Evolutionary conservation across 2,797 vertebrate species (phyloP), one percentile per base, ranked within the genome.

Genomic region (Graptemys geographica): DNA sequence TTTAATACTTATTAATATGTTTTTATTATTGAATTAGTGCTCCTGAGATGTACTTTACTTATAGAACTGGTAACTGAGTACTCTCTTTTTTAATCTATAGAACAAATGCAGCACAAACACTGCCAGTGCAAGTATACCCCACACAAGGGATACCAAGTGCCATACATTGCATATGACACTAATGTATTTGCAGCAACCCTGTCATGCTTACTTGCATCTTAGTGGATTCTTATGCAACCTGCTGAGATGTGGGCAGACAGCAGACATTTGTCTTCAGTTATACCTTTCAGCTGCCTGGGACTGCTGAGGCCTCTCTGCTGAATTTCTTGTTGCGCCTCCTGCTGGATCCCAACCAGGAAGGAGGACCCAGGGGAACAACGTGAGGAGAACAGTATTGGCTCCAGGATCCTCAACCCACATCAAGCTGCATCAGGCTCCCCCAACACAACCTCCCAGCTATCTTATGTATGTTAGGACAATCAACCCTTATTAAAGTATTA

Each of bases 141-240:
- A 83, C 7, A 49, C 2, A 5, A 80, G 4, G 13, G 47, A 78
- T 9, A 53, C 3, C 49, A 84, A 27, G n/a, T 51, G 12, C 31
- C 0, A 1, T 13, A 9, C 31, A 72, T 84, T 65, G 52, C 27
- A n/a, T 44, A 11, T 31, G 8, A 12, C 12, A 2, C 15, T 84
- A 8, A 7, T 31, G 1, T 41, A 86, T 80, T 84, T 8, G 1
- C 79, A 93, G 79, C 49, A 37, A 33, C 25, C 47, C 16, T 76
- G 23, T 47, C 41, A 41, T 76, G 25, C 55, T 18, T 49, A 6
- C 57, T 47, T 82, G 18, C 81, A 80, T 79, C 80, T 82, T 81
- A 47, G 6, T 4, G 3, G 44, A 2, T 0, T 78, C 0, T 83
- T 53, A 78, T 0, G 4, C 4, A 2, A 86, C 92, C 11, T 88